A percentile compares a stretch with the other conserved stretches of the same genome.
phyloP scores from a whole-genome alignment of 2,888 invertebrate genomes.

The Zygaena filipendulae region DNA sequence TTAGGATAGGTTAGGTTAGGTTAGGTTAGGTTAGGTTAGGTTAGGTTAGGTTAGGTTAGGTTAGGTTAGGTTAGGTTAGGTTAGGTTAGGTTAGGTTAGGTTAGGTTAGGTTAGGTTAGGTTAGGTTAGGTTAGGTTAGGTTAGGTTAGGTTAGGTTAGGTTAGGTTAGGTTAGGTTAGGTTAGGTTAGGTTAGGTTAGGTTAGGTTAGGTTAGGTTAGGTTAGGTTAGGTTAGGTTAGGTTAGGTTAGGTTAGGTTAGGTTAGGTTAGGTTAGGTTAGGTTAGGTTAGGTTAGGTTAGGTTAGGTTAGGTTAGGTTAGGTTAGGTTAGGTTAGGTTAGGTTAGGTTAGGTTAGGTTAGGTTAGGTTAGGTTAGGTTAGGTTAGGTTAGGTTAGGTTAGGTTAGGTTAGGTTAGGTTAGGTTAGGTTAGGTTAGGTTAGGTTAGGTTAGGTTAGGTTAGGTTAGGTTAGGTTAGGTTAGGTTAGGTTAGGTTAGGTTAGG shows the following conservation, averaged over 20 bases:
- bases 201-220: constrained; percentile 17
- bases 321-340: constrained; percentile 15
- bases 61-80: constrained; percentile 4
- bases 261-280: constrained; percentile 13
- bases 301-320: constrained; percentile 16
- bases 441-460: constrained; percentile 10
- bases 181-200: constrained; percentile 18
- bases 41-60: constrained; percentile 3
- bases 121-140: constrained; percentile 18
- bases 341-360: constrained; percentile 13
- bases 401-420: constrained; percentile 5
- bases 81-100: constrained; percentile 17
- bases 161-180: constrained; percentile 18
- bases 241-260: constrained; percentile 12
- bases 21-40: constrained; percentile 7
- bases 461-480: constrained; percentile 10
- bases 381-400: constrained; percentile 11
- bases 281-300: constrained; percentile 14
- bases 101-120: constrained; percentile 18
- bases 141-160: constrained; percentile 18
- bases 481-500: constrained; percentile 12
- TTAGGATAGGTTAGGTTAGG: constrained; percentile 4
- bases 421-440: constrained; percentile 9
- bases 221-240: constrained; percentile 12
- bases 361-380: constrained; percentile 12